Conservation (phyloP, 2,888 invertebrate genomes). For the Sminthurides aquaticus region DNA sequence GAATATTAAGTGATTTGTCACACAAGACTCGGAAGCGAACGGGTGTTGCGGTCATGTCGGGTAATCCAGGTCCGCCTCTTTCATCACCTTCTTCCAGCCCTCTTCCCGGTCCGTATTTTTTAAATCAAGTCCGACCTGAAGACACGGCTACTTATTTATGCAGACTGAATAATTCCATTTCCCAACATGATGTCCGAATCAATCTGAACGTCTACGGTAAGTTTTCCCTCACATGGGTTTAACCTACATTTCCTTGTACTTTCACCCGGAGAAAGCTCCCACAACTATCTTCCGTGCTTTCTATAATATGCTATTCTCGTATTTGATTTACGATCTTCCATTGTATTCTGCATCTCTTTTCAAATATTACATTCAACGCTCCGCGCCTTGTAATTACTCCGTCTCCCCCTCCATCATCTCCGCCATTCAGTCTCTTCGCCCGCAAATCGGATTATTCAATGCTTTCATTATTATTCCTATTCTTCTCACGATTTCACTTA, state of each 20-base stretch:
- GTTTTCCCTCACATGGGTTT: constrained; percentile 30
- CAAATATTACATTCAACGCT: too few species aligned
- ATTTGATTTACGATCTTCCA: not conserved
- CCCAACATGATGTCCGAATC: constrained; percentile 70
- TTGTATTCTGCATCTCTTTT: not conserved
- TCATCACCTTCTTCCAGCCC: not conserved
- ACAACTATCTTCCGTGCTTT: too few species aligned
- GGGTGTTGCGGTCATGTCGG: not conserved
- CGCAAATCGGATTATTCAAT: too few species aligned
- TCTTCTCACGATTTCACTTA: too few species aligned
- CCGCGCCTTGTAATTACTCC: too few species aligned
- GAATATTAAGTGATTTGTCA: constrained; percentile 36
- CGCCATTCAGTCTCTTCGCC: too few species aligned
- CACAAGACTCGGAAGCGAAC: constrained; percentile 23
- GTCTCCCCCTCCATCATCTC: too few species aligned
- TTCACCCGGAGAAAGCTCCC: too few species aligned
- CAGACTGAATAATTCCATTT: constrained; percentile 82
- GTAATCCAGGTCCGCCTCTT: not conserved
- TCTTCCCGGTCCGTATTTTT: constrained; percentile 41
- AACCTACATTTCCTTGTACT: not conserved
- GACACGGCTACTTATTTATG: constrained; percentile 83
- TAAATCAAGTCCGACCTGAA: constrained; percentile 48
- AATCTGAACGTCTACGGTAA: constrained; percentile 69
- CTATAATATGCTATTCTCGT: too few species aligned
- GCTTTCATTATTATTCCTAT: too few species aligned